A percentile compares a stretch with the other conserved stretches of the same genome.
Evolutionary conservation across 2,113 vertebrate genomes (phyloP).

Genomic region (Centropus unirufus): DNA sequence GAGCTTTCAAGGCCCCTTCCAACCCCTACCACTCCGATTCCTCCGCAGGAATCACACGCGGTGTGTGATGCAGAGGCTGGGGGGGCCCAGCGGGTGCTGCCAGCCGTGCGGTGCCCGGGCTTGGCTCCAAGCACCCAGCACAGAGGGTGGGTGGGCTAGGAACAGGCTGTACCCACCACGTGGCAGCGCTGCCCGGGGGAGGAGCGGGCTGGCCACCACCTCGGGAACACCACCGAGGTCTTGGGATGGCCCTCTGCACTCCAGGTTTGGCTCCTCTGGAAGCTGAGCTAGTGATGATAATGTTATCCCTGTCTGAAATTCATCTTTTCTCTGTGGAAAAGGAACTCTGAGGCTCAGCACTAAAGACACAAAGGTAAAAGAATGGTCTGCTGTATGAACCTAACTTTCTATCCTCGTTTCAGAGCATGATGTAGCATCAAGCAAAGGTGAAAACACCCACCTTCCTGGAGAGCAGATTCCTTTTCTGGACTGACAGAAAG

Average conservation of each 20-base stretch:
- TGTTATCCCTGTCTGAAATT: conserved; percentile 77
- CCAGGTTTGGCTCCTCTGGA: background rate
- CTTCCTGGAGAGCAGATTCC: background rate
- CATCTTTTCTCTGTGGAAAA: conserved; percentile 50
- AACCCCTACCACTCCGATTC: no score
- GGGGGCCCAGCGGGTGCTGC: background rate
- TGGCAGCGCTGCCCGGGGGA: background rate
- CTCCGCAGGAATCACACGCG: no score
- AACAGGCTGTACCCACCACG: background rate
- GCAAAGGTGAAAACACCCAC: background rate
- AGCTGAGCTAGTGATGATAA: conserved; percentile 70
- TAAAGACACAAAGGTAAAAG: background rate
- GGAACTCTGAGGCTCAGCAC: conserved; percentile 65
- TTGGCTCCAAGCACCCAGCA: background rate
- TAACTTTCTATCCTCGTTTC: background rate
- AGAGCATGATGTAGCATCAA: background rate
- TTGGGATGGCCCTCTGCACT: fast-evolving
- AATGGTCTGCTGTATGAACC: fast-evolving
- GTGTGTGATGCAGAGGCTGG: fast-evolving
- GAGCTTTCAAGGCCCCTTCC: no score
- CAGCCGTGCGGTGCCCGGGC: fast-evolving
- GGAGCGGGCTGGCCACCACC: fast-evolving
- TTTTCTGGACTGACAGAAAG: background rate
- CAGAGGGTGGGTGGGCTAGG: no score
- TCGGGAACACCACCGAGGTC: fast-evolving